Evolutionary conservation across 2,888 invertebrate genomes (phyloP), one percentile per base, ranked within the genome.

Genomic region (Eulithis prunata): DNA sequence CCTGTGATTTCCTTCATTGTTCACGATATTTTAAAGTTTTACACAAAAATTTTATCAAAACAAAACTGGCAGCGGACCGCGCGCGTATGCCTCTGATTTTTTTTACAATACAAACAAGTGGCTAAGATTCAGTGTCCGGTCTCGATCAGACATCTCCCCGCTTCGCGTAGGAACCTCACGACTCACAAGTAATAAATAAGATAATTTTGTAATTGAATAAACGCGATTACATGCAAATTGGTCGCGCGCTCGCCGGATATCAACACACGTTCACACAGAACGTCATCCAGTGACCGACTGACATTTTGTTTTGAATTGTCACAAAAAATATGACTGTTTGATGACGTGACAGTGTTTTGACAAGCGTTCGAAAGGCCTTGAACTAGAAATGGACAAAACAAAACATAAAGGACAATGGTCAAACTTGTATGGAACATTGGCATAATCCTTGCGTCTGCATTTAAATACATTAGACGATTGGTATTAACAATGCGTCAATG

Each of bases 191-290:
- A 21, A 21, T 21, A 21, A 84, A 83, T 85, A 86, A 82, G 81
- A 86, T 87, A 86, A 85, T 86, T 71, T 79, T 87, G 80, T 89
- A 90, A 90, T 89, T 91, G 88, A 91, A 87, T 88, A 89, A 89
- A 86, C 81, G 84, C 82, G 87, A 90, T 88, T 88, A 83, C 82
- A 85, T 86, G 84, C 86, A 87, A 91, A 89, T 90, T 88, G 86
- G 79, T 80, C 78, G 81, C 80, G 83, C 80, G 82, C 80, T 77
- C 78, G 81, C 78, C 79, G 79, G 81, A 77, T 70, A 62, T 74
- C 74, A 70, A 75, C 79, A 77, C 82, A 87, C 91, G 90, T 90
- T 86, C 83, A 81, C 79, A 77, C 83, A 69, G 81, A 74, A 83
- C 80, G 86, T 88, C 87, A 87, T 78, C 78, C 80, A 80, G 76